phyloP scores from a whole-genome alignment of 2,113 vertebrate species.

The Parus major region DNA sequence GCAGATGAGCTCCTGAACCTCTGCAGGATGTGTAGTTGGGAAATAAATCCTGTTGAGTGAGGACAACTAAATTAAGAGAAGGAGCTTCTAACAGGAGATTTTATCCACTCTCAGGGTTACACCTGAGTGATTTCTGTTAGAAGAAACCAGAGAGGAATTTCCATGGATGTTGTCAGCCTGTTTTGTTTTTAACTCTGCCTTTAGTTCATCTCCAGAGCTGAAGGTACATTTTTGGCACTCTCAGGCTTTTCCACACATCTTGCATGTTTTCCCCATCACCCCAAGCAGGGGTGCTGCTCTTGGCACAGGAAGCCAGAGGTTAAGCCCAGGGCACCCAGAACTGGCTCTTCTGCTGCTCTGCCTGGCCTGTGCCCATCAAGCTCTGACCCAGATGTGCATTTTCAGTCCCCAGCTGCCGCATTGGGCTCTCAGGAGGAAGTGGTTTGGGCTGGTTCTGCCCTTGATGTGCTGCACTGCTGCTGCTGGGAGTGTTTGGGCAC shows the following conservation, averaged over 20 bases:
- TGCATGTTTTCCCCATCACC: neutral
- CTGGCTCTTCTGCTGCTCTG: neutral
- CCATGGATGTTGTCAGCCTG: neutral
- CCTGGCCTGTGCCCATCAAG: neutral
- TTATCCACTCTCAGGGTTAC: neutral
- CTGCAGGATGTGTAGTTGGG: neutral
- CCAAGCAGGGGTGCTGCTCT: neutral
- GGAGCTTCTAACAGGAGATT: neutral
- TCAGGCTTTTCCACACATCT: neutral
- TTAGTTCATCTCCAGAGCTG: neutral
- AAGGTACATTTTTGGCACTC: neutral
- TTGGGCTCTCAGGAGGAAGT: neutral
- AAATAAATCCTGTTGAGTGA: neutral
- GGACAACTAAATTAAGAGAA: neutral
- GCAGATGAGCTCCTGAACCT: neutral
- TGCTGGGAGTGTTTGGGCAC: neutral
- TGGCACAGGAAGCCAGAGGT: neutral
- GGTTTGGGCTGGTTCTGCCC: neutral
- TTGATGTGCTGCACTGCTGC: neutral
- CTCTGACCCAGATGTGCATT: neutral
- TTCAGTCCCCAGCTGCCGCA: neutral
- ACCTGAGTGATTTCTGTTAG: neutral
- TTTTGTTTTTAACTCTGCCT: neutral
- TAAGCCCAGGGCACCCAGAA: neutral
- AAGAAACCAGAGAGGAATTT: neutral